phyloP scores from a whole-genome alignment of 2,113 vertebrate species.

The Chloroceryle aenea region DNA sequence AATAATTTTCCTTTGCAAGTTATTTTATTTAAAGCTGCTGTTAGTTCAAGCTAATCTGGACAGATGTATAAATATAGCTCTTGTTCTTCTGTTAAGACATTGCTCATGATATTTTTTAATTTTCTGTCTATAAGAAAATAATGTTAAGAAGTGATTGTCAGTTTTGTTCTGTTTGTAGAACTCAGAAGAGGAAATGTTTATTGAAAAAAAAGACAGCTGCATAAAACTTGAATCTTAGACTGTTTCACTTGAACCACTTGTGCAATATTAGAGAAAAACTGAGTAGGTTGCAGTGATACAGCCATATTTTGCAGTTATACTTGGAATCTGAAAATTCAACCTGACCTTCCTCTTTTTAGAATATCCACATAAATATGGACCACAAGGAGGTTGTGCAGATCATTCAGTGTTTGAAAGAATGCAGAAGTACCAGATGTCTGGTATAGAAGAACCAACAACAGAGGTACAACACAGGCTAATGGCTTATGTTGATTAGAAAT shows the following conservation, averaged over 20 bases:
- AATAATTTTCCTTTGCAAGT: background rate
- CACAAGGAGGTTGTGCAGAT: constrained; percentile 95
- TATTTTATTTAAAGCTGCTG: background rate
- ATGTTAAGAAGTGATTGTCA: background rate
- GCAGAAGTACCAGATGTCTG: constrained; percentile 91
- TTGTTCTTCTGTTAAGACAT: background rate
- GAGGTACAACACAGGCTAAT: constrained; percentile 66
- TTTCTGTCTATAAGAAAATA: background rate
- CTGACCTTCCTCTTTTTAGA: constrained; percentile 77
- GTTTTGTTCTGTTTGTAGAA: background rate
- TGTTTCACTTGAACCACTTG: background rate
- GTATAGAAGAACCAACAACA: constrained; percentile 70
- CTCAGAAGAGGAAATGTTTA: background rate
- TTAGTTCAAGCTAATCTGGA: background rate
- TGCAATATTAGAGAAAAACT: background rate
- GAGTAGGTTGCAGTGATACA: background rate
- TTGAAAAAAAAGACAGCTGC: background rate
- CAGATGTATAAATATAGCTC: background rate
- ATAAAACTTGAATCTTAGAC: background rate
- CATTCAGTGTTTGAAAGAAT: constrained; percentile 94
- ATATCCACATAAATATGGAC: constrained; percentile 96
- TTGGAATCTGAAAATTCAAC: constrained; percentile 14
- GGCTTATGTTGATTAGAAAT: background rate
- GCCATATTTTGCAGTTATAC: background rate
- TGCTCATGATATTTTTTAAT: background rate